phyloP scores from a whole-genome alignment of 2,797 vertebrate species.

The Tokudaia muenninki region DNA sequence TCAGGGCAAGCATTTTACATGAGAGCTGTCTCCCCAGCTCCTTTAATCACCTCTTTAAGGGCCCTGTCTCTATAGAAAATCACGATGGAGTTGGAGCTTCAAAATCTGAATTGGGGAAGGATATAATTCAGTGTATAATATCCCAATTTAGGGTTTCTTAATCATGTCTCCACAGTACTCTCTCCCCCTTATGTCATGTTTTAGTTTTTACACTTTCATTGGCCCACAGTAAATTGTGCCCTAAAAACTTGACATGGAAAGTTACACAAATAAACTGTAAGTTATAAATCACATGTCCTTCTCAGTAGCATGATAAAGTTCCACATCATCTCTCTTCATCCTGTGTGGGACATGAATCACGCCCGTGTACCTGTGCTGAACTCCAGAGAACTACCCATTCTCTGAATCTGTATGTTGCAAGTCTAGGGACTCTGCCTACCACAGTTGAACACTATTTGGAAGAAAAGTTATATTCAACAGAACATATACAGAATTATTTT shows the following conservation, averaged over 20 bases:
- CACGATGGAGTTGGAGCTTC: neutral
- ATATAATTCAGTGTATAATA: neutral
- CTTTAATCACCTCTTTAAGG: neutral
- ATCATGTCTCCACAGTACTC: accelerated
- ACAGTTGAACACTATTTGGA: neutral
- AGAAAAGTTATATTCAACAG: neutral
- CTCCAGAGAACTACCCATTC: neutral
- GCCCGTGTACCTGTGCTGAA: neutral
- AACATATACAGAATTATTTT: neutral
- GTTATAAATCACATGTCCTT: neutral
- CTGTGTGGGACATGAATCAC: neutral
- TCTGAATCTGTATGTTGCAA: neutral
- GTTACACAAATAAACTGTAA: neutral
- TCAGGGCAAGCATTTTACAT: neutral
- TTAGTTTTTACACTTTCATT: neutral
- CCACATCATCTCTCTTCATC: neutral
- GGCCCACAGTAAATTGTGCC: neutral
- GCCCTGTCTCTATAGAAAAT: neutral
- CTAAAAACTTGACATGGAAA: neutral
- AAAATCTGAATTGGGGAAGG: neutral
- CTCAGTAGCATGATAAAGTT: neutral
- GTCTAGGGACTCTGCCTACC: neutral
- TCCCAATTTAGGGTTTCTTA: neutral
- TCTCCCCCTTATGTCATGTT: neutral
- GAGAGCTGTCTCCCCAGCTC: neutral